Evolutionary conservation across 2,113 vertebrate species (phyloP).

Genomic region (Tychaedon coryphoeus): DNA sequence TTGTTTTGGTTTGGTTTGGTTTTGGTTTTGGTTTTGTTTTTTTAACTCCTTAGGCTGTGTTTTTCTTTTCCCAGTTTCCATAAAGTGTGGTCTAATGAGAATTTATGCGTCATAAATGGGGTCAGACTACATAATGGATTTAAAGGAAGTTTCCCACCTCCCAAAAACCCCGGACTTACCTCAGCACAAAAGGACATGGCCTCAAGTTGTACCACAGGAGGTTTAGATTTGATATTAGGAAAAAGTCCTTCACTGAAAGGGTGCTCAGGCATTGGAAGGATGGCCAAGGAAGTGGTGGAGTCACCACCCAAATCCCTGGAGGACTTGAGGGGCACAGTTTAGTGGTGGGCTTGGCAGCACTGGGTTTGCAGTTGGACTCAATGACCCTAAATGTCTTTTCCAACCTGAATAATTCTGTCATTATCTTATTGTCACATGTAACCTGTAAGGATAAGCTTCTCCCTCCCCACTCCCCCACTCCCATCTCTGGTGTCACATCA

Average conservation of each 20-base stretch:
- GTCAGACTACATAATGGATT: neutral
- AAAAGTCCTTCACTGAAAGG: neutral
- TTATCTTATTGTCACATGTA: neutral
- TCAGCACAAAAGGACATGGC: fast-evolving
- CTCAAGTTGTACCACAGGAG: neutral
- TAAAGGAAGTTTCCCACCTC: neutral
- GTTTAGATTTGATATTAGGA: neutral
- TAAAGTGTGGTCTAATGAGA: neutral
- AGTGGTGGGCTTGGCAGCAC: neutral
- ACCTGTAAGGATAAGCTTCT: neutral
- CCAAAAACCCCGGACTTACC: neutral
- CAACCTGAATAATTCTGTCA: neutral
- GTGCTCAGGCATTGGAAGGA: neutral
- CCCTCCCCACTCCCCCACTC: fast-evolving
- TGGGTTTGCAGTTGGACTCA: neutral
- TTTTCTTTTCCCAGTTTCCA: neutral
- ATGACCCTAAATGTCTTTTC: neutral
- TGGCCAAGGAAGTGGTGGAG: neutral
- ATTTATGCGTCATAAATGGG: neutral
- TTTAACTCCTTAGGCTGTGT: neutral
- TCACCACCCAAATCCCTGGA: neutral
- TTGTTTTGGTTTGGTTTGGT: neutral
- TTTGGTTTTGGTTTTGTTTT: no score
- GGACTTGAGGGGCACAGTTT: neutral
- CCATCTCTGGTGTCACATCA: neutral